Evolutionary conservation across 2,113 vertebrate genomes (phyloP).

Genomic region (Calyptommatus sinebrachiatus): DNA sequence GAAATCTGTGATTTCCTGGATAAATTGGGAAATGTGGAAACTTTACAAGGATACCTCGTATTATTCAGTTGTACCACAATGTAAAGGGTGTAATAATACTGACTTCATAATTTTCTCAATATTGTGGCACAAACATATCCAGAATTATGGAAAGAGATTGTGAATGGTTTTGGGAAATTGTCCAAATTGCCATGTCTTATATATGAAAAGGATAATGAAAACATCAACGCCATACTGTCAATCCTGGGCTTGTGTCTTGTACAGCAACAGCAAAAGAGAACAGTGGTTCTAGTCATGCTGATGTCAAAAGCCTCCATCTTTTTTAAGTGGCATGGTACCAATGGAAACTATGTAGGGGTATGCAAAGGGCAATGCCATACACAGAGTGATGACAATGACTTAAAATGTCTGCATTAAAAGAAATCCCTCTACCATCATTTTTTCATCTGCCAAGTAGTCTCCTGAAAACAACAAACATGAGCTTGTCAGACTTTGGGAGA

Average conservation of each 20-base stretch:
- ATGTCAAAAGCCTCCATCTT: background rate
- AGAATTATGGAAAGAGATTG: background rate
- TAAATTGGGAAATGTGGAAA: no score
- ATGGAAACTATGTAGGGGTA: no score
- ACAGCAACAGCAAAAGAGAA: background rate
- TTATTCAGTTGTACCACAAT: no score
- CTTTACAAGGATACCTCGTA: no score
- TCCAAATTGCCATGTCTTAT: no score
- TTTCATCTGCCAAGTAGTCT: background rate
- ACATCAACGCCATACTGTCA: background rate
- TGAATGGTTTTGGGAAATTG: background rate
- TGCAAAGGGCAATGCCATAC: background rate
- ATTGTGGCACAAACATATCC: background rate
- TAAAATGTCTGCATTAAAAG: background rate
- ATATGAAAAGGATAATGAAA: background rate
- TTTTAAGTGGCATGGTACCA: background rate
- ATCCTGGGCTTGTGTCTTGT: background rate
- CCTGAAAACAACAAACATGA: no score
- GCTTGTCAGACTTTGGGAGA: no score
- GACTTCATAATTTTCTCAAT: background rate
- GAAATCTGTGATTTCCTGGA: no score
- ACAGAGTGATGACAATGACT: background rate
- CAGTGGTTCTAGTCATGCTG: background rate
- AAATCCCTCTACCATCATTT: background rate
- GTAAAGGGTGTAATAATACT: no score